Evolutionary conservation across 92 coral and sea anemone genomes (phyloP).

Genomic region (Epizoanthus rinbou): DNA sequence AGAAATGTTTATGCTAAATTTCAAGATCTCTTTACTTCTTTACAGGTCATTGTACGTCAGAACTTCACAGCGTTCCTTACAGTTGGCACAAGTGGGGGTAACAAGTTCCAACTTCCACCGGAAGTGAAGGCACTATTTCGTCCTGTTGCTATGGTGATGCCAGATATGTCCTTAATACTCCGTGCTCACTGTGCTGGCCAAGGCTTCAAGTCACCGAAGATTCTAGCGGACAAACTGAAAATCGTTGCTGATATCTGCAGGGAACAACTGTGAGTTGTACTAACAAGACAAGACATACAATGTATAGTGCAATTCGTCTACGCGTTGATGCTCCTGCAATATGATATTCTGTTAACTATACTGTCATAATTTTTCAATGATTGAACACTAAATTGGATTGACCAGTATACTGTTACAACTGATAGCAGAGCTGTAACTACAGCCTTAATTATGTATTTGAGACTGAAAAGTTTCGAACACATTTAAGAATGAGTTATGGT

Average conservation of each 20-base stretch:
- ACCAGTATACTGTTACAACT: too few relatives aligned
- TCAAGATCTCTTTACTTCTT: not conserved
- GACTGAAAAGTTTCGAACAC: too few relatives aligned
- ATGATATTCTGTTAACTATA: not conserved
- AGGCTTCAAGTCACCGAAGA: conserved; percentile 95
- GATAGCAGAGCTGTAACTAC: too few relatives aligned
- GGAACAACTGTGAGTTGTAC: conserved; percentile 83
- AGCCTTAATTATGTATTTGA: too few relatives aligned
- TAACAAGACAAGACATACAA: too few relatives aligned
- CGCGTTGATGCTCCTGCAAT: not conserved
- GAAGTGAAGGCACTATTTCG: conserved; percentile 93
- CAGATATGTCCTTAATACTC: conserved; percentile 85
- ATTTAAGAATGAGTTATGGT: too few relatives aligned
- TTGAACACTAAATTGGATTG: too few relatives aligned
- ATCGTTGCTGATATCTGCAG: conserved; percentile 81
- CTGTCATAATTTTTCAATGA: not conserved
- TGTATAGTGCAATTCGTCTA: too few relatives aligned
- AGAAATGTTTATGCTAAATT: not conserved
- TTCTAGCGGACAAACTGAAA: conserved; percentile 89
- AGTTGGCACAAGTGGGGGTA: conserved; percentile 54
- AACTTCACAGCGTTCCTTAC: conserved; percentile 88
- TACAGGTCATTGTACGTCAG: conserved; percentile 77
- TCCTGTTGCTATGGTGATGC: conserved; percentile 90
- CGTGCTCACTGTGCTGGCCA: conserved; percentile 98
- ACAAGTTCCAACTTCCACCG: conserved; percentile 60